Evolutionary conservation across 2,797 vertebrate species (phyloP).

Genomic region (Orientallactaga sibirica): DNA sequence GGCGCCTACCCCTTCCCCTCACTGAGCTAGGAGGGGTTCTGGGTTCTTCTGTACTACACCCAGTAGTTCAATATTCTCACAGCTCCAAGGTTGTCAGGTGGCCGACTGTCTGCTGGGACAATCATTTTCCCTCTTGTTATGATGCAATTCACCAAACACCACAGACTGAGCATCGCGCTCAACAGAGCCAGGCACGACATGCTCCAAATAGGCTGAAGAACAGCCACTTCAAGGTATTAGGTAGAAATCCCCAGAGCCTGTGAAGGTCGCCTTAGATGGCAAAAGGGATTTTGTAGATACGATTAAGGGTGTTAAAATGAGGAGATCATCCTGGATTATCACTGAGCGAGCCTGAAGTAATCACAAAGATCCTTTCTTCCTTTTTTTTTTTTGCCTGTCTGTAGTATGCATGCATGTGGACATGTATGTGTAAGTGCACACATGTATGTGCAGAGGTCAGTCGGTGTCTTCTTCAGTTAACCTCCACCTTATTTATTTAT

Average conservation of each 20-base stretch:
- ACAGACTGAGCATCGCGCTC: neutral
- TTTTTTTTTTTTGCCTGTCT: too few species aligned
- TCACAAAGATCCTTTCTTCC: neutral
- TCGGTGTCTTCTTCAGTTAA: too few species aligned
- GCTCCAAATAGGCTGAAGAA: neutral
- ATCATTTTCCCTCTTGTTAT: neutral
- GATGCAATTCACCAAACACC: constrained; percentile 1
- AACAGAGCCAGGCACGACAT: neutral
- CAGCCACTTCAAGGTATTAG: neutral
- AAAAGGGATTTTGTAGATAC: constrained; percentile 25
- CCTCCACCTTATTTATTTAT: too few species aligned
- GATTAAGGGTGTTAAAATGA: constrained; percentile 3
- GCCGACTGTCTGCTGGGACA: neutral
- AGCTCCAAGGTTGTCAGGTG: neutral
- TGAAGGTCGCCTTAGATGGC: neutral
- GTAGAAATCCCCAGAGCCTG: neutral
- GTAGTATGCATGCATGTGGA: too few species aligned
- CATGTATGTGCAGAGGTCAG: too few species aligned
- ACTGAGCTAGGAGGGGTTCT: neutral
- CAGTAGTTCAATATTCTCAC: neutral
- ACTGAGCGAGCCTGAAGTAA: neutral
- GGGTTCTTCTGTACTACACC: neutral
- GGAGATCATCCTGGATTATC: constrained; percentile 30
- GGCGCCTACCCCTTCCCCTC: too few species aligned
- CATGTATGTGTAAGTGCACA: too few species aligned